phyloP scores from a whole-genome alignment of 2,888 invertebrate genomes.

The Andrena minutula region DNA sequence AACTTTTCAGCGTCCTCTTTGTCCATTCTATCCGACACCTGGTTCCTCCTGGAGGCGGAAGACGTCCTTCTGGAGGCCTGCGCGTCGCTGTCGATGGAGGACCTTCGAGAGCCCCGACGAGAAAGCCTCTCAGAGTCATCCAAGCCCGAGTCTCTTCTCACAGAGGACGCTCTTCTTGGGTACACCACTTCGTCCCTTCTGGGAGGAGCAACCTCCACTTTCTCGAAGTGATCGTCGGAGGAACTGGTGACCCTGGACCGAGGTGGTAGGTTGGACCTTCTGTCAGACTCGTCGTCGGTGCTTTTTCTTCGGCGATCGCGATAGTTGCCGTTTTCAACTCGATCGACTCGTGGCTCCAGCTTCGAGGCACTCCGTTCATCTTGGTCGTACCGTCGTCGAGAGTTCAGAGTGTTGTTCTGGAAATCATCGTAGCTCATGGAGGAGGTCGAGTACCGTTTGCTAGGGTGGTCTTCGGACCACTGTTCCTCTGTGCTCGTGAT shows the following conservation, averaged over 20 bases:
- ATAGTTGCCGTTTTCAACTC: conserved; percentile 56
- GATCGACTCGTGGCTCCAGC: conserved; percentile 59
- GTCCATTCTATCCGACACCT: conserved; percentile 13
- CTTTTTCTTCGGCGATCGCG: conserved; percentile 73
- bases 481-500: conserved; percentile 77
- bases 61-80: conserved; percentile 58
- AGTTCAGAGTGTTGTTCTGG: conserved; percentile 62
- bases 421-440: conserved; percentile 72
- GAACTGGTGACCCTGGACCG: conserved; percentile 78
- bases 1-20: conserved; percentile 3
- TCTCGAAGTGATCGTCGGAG: conserved; percentile 79
- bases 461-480: conserved; percentile 76
- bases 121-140: conserved; percentile 59
- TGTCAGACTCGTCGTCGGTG: conserved; percentile 78
- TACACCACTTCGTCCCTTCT: conserved; percentile 43
- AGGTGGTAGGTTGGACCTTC: conserved; percentile 63
- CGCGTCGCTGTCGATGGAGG: conserved; percentile 68
- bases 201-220: conserved; percentile 34
- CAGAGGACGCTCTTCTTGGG: conserved; percentile 51
- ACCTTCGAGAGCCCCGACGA: conserved; percentile 59
- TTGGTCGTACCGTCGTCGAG: conserved; percentile 65
- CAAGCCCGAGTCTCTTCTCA: conserved; percentile 53
- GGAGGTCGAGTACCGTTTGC: conserved; percentile 70
- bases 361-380: conserved; percentile 63
- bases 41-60: conserved; percentile 27